Conservation (phyloP, 2,888 invertebrate species). For the Pseudococcus jackbeardsleyi region DNA sequence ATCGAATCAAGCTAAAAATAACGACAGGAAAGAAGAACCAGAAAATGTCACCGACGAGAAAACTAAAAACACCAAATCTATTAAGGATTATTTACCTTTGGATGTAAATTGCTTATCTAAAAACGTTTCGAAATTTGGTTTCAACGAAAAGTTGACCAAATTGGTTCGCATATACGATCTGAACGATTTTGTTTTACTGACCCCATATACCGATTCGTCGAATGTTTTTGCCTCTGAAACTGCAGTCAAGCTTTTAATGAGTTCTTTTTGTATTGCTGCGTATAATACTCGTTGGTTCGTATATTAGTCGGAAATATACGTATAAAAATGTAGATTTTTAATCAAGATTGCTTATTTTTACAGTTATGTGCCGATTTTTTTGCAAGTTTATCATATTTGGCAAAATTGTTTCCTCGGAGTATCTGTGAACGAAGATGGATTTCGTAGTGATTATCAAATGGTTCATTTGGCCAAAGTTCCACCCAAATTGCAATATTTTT, state of each 20-base stretch:
- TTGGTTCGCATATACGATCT: conserved; percentile 82
- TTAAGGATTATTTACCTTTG: conserved; percentile 20
- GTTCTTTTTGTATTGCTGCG: conserved; percentile 85
- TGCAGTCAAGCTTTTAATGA: conserved; percentile 82
- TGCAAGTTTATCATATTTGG: conserved; percentile 86
- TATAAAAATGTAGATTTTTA: neutral
- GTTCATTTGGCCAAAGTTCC: conserved; percentile 87
- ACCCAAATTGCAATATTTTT: conserved; percentile 84
- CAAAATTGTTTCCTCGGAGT: conserved; percentile 86
- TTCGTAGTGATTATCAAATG: conserved; percentile 89
- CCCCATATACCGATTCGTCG: conserved; percentile 72
- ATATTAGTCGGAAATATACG: neutral
- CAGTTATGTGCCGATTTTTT: conserved; percentile 85
- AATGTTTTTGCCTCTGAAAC: conserved; percentile 72
- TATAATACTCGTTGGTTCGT: conserved; percentile 75
- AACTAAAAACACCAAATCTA: neutral
- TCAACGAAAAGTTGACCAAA: conserved; percentile 53
- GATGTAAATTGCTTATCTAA: conserved; percentile 57
- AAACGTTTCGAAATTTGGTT: conserved; percentile 51
- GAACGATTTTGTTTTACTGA: conserved; percentile 84
- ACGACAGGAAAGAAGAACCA: conserved; percentile 1
- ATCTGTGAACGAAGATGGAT: conserved; percentile 79
- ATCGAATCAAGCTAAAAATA: neutral
- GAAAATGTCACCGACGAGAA: conserved; percentile 28
- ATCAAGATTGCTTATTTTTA: conserved; percentile 67